phyloP scores from a whole-genome alignment of 2,113 vertebrate species.

The Brachionichthys hirsutus region DNA sequence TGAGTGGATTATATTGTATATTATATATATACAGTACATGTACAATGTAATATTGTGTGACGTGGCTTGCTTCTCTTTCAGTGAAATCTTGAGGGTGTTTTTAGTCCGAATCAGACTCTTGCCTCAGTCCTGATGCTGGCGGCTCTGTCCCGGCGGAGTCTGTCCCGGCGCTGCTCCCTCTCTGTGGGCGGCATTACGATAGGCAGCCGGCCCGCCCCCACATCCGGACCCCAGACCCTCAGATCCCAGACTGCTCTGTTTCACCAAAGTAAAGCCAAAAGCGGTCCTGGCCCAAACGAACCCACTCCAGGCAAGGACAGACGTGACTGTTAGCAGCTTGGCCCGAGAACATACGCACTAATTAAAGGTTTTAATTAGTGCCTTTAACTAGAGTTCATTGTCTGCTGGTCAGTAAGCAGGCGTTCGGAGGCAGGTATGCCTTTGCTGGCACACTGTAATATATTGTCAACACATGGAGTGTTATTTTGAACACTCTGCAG shows the following conservation, averaged over 20 bases:
- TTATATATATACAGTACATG: too few relatives aligned
- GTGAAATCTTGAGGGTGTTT: slow-evolving; percentile 41
- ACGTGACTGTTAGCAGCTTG: neutral
- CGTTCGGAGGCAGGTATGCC: too few relatives aligned
- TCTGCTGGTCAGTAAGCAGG: too few relatives aligned
- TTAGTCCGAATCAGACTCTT: slow-evolving; percentile 46
- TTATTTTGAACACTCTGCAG: too few relatives aligned
- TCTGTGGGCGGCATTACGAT: slow-evolving; percentile 18
- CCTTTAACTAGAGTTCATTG: too few relatives aligned
- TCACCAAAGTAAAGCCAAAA: slow-evolving; percentile 62
- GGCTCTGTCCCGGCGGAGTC: slow-evolving; percentile 52
- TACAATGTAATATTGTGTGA: neutral
- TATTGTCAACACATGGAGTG: too few relatives aligned
- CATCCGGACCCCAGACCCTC: slow-evolving; percentile 34
- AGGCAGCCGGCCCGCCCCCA: slow-evolving; percentile 37
- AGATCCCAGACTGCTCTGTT: slow-evolving; percentile 44
- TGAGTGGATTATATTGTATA: too few relatives aligned
- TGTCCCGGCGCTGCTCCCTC: slow-evolving; percentile 31
- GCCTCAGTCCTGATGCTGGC: slow-evolving; percentile 35
- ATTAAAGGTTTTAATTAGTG: too few relatives aligned
- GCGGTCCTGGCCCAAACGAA: slow-evolving; percentile 59
- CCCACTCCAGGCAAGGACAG: slow-evolving; percentile 65
- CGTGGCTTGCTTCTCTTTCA: slow-evolving; percentile 51
- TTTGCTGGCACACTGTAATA: too few relatives aligned
- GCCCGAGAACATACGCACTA: too few relatives aligned